These are phyloP conservation scores for Eumerus sabulonum DNA, from an alignment of 2,888 invertebrate genomes.

Conservation along the genomic window DNA sequence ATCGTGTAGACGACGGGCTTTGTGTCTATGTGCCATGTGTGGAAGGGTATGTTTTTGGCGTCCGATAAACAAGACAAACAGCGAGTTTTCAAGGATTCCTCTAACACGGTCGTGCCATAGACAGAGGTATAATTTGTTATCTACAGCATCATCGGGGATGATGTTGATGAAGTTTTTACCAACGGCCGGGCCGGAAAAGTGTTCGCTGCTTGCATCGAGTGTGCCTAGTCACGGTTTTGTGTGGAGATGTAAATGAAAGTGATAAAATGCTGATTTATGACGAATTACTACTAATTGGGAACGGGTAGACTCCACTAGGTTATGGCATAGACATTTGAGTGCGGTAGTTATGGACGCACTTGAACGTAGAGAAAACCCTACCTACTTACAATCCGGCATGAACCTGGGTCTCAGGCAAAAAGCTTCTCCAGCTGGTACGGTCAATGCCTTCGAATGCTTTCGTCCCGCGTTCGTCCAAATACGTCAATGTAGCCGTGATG, in stretches of 20 bases:
- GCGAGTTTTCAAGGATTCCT: conserved; percentile 44
- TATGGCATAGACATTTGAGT: conserved; percentile 7
- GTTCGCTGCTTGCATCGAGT: no score
- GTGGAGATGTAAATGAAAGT: conserved; percentile 63
- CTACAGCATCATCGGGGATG: conserved; percentile 56
- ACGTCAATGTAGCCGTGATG: no score
- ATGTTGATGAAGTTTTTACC: conserved; percentile 58
- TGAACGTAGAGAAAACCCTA: no score
- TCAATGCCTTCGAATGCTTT: no score
- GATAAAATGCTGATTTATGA: conserved; percentile 64
- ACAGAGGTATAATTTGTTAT: conserved; percentile 59
- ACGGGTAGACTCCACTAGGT: conserved; percentile 12
- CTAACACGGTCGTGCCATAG: conserved; percentile 6
- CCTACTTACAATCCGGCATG: no score
- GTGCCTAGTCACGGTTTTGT: conserved; percentile 50
- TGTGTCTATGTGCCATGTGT: conserved; percentile 37
- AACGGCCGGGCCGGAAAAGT: neutral
- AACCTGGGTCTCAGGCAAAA: no score
- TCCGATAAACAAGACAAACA: conserved; percentile 44
- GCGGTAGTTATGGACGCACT: no score
- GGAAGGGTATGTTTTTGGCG: conserved; percentile 38
- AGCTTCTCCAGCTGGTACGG: no score
- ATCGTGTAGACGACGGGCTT: neutral
- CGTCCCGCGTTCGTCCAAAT: no score
- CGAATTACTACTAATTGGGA: conserved; percentile 54